phyloP scores from a whole-genome alignment of 2,888 invertebrate species.

The Hesperia comma region DNA sequence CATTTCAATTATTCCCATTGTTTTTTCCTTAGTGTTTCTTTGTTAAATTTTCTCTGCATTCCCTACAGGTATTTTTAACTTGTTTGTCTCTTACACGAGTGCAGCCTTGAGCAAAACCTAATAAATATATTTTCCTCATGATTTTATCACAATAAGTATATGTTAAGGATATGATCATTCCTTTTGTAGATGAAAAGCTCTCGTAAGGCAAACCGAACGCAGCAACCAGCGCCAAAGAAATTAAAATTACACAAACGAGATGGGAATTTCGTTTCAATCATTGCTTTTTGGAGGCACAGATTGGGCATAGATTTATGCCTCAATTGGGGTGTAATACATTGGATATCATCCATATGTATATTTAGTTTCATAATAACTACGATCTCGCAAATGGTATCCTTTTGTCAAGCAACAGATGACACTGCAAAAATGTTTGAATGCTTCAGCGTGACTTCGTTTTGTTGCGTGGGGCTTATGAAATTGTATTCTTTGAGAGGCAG shows the following conservation, averaged over 20 bases:
- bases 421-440: slow-evolving; percentile 60
- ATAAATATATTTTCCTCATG: no score
- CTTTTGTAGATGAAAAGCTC: slow-evolving; percentile 13
- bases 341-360: slow-evolving; percentile 49
- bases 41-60: no score
- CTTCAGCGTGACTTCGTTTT: slow-evolving; percentile 65
- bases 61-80: no score
- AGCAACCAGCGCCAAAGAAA: neutral
- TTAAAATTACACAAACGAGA: slow-evolving; percentile 18
- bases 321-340: slow-evolving; percentile 44
- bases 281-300: slow-evolving; percentile 44
- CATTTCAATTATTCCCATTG: no score
- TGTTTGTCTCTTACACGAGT: no score
- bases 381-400: slow-evolving; percentile 53
- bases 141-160: no score
- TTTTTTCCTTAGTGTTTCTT: no score
- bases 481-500: slow-evolving; percentile 53
- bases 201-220: no score
- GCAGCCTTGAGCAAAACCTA: no score
- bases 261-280: slow-evolving; percentile 47
- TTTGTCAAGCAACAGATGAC: slow-evolving; percentile 54
- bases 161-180: no score
- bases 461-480: slow-evolving; percentile 64
- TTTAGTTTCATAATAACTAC: slow-evolving; percentile 53
- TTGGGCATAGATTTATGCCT: slow-evolving; percentile 50